Percentiles rank a stretch among this genome's conserved stretches.
phyloP scores from a whole-genome alignment of 2,797 vertebrate genomes.

The Liparis tanakae region DNA sequence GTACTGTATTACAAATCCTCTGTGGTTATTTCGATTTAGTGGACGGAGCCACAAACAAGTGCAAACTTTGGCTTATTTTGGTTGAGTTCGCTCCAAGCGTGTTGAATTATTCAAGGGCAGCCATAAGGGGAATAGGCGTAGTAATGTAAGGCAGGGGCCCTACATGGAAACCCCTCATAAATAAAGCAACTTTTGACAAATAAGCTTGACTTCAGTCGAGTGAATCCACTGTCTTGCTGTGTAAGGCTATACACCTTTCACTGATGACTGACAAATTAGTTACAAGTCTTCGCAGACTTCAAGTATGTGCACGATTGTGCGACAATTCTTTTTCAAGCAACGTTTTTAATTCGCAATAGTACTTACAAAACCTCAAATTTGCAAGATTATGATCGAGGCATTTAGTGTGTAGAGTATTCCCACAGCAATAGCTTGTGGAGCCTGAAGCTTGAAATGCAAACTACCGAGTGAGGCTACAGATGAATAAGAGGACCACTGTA shows the following conservation, averaged over 20 bases:
- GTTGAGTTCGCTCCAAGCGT: conserved; percentile 23
- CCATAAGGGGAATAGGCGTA: conserved; percentile 48
- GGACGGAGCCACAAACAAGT: conserved; percentile 34
- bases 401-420: conserved; percentile 2
- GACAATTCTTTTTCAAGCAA: not conserved
- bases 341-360: not conserved
- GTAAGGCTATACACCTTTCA: conserved; percentile 37
- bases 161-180: conserved; percentile 64
- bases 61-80: conserved; percentile 42
- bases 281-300: conserved; percentile 23
- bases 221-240: conserved; percentile 22
- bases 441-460: conserved; percentile 8
- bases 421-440: not conserved
- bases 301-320: not conserved
- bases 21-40: conserved; percentile 36
- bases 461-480: not conserved
- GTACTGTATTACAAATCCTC: not conserved
- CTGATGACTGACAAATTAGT: conserved; percentile 36
- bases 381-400: not conserved
- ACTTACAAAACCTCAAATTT: conserved; percentile 1
- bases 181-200: conserved; percentile 70
- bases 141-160: conserved; percentile 44
- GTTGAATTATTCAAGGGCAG: conserved; percentile 67
- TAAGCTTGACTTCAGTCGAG: conserved; percentile 46
- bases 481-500: conserved; percentile 16